Evolutionary conservation across 2,113 vertebrate species (phyloP).

Genomic region (Thamnophis sirtalis): DNA sequence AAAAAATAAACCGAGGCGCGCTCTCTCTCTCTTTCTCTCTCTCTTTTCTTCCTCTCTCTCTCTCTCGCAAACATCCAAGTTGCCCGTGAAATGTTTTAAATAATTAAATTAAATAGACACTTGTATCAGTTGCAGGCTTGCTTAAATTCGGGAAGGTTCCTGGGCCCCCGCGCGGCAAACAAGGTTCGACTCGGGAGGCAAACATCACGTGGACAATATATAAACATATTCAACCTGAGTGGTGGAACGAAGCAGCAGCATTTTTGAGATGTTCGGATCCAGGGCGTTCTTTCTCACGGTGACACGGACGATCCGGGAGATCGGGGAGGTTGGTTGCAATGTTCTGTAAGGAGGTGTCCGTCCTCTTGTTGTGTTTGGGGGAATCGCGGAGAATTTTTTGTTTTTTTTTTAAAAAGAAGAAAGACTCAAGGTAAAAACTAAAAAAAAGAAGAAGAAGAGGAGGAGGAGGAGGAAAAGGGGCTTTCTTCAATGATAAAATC

Average conservation of each 20-base stretch:
- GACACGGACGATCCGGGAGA: slow-evolving; percentile 71
- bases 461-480: neutral
- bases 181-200: slow-evolving; percentile 67
- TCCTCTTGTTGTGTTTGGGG: slow-evolving; percentile 63
- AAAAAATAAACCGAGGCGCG: slow-evolving; percentile 54
- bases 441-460: slow-evolving; percentile 50
- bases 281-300: slow-evolving; percentile 77
- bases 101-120: slow-evolving; percentile 75
- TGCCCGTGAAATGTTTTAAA: slow-evolving; percentile 67
- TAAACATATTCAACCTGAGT: slow-evolving; percentile 90
- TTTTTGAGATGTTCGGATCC: slow-evolving; percentile 90
- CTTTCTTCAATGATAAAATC: slow-evolving; percentile 83
- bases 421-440: slow-evolving; percentile 74
- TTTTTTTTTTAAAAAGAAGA: slow-evolving; percentile 62
- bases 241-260: slow-evolving; percentile 90
- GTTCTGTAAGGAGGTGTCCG: slow-evolving; percentile 78
- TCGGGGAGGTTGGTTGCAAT: slow-evolving; percentile 64
- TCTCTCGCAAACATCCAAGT: slow-evolving; percentile 41
- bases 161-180: slow-evolving; percentile 62
- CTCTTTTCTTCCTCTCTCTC: no score
- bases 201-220: slow-evolving; percentile 65
- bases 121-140: slow-evolving; percentile 61
- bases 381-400: slow-evolving; percentile 64
- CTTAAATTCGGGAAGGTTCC: slow-evolving; percentile 57
- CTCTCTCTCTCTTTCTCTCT: neutral